Percentiles rank a stretch among this genome's conserved stretches.
Evolutionary conservation across 2,888 invertebrate species (phyloP).

Genomic region (Trichogramma evanescens): DNA sequence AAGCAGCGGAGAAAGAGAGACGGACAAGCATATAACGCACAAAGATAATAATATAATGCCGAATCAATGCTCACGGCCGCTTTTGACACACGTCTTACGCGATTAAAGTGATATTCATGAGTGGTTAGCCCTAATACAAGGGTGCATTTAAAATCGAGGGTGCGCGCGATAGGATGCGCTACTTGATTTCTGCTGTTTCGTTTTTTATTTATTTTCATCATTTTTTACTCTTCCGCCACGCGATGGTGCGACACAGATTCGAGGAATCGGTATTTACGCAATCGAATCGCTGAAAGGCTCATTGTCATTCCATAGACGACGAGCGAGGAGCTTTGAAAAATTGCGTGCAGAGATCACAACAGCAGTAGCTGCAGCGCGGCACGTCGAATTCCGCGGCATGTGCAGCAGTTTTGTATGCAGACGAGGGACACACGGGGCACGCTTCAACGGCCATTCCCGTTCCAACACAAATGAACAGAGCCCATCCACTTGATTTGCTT

Average conservation of each 20-base stretch:
- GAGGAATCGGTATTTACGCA: slow-evolving; percentile 1
- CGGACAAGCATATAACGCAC: not conserved
- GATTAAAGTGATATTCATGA: no score
- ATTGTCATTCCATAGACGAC: slow-evolving; percentile 9
- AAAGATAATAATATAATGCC: no score
- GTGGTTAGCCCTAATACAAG: no score
- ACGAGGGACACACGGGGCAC: slow-evolving; percentile 9
- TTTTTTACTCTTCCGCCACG: not conserved
- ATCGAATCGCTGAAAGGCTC: not conserved
- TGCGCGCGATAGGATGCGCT: no score
- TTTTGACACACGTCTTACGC: no score
- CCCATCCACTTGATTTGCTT: not conserved
- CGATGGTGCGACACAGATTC: not conserved
- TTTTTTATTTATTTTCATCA: no score
- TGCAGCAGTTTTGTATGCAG: slow-evolving; percentile 11
- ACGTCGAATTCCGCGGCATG: not conserved
- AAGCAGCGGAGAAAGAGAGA: not conserved
- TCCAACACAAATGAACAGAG: not conserved
- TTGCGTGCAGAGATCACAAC: not conserved
- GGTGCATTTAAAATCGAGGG: no score
- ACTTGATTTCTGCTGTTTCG: no score
- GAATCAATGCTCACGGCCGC: no score
- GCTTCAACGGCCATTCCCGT: not conserved
- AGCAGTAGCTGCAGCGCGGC: not conserved
- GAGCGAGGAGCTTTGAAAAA: not conserved